These are phyloP conservation scores for Rhinolophus ferrumequinum DNA, from an alignment of 2,113 vertebrate genomes.

Conservation along the genomic window DNA sequence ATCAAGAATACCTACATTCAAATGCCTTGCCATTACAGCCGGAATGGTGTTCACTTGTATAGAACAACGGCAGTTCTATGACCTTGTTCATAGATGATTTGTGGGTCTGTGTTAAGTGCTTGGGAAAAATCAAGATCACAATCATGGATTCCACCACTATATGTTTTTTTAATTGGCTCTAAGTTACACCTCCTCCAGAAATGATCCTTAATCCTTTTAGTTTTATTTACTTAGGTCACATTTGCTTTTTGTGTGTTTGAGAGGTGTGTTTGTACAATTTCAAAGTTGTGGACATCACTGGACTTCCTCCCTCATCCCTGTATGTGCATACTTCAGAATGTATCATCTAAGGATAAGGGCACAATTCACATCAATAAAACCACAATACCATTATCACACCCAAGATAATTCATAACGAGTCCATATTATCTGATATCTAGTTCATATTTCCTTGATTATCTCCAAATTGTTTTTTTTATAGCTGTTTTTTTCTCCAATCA, in stretches of 20 bases:
- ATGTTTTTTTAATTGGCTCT: not conserved
- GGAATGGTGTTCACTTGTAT: not conserved
- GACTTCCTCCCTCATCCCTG: not conserved
- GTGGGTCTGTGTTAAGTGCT: not conserved
- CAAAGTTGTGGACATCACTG: not conserved
- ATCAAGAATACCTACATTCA: no score
- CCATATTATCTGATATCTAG: not conserved
- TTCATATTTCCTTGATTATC: not conserved
- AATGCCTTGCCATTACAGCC: no score
- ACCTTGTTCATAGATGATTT: not conserved
- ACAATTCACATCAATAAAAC: not conserved
- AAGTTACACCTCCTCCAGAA: not conserved
- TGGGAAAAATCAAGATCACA: not conserved
- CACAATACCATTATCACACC: not conserved
- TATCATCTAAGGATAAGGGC: not conserved
- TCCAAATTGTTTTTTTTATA: not conserved
- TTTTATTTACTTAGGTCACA: not conserved
- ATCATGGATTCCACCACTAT: not conserved
- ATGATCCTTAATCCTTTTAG: not conserved
- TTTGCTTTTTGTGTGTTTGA: not conserved
- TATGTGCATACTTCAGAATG: no score
- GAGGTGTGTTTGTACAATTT: not conserved
- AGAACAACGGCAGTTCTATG: not conserved
- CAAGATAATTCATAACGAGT: not conserved
- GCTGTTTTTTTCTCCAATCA: not conserved